Conservation (phyloP, 2,888 invertebrate genomes). For the Abrostola tripartita region DNA sequence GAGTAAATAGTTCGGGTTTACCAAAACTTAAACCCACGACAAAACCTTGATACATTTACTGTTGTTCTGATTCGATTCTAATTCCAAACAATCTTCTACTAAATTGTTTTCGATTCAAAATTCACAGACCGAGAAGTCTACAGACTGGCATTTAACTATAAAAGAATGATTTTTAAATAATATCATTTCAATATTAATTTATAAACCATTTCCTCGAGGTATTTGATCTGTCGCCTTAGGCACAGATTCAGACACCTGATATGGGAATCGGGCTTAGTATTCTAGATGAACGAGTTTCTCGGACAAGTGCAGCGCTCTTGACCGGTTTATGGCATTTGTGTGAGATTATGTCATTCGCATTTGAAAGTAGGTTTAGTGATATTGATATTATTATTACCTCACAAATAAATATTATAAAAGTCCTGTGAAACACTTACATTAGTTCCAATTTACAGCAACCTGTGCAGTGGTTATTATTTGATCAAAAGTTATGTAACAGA, state of each 20-base stretch:
- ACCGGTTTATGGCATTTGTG: slow-evolving; percentile 42
- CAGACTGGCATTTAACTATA: too few species aligned
- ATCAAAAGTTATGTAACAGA: slow-evolving; percentile 30
- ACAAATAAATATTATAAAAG: neutral
- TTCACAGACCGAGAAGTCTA: neutral
- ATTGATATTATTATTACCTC: slow-evolving; percentile 2
- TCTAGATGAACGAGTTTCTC: slow-evolving; percentile 23
- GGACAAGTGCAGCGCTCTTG: slow-evolving; percentile 41
- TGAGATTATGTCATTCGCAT: slow-evolving; percentile 43
- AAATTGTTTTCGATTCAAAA: neutral
- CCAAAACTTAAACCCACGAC: slow-evolving; percentile 54
- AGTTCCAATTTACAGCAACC: too few species aligned
- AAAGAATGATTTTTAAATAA: too few species aligned
- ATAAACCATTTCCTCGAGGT: too few species aligned
- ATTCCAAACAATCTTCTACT: slow-evolving; percentile 18
- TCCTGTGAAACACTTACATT: neutral
- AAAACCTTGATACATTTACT: slow-evolving; percentile 52
- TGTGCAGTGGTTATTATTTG: too few species aligned
- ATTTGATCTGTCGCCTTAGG: neutral
- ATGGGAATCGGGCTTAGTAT: slow-evolving; percentile 24
- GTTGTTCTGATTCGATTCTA: slow-evolving; percentile 20
- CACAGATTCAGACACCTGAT: slow-evolving; percentile 17
- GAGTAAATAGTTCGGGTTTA: slow-evolving; percentile 28
- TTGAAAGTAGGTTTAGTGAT: slow-evolving; percentile 37
- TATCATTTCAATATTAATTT: too few species aligned